These are phyloP conservation scores for Aphaenogaster floridana DNA, from an alignment of 1,140 invertebrate genomes.

Conservation along the genomic window DNA sequence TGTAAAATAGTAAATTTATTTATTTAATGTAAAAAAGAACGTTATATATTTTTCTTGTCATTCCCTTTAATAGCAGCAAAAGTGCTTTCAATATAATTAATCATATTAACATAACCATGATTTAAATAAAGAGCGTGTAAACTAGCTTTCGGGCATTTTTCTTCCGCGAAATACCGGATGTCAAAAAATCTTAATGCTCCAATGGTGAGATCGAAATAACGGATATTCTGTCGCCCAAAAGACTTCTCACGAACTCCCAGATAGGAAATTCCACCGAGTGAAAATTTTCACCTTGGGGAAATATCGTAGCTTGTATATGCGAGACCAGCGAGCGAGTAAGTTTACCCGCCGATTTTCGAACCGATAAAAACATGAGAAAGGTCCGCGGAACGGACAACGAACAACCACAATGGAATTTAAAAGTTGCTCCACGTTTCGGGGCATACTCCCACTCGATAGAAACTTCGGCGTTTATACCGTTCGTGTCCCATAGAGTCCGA, in stretches of 20 bases:
- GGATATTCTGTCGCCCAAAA: neutral
- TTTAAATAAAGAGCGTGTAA: neutral
- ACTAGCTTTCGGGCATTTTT: neutral
- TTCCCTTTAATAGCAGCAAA: neutral
- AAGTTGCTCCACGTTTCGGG: constrained; percentile 33
- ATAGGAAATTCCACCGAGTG: neutral
- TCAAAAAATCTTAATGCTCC: neutral
- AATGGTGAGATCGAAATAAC: neutral
- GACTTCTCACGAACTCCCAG: neutral
- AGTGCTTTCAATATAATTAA: constrained; percentile 14
- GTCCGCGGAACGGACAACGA: neutral
- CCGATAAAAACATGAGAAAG: constrained; percentile 26
- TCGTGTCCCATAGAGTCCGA: constrained; percentile 19
- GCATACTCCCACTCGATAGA: neutral
- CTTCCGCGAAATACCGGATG: neutral
- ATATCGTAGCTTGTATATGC: neutral
- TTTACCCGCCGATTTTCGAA: constrained; percentile 23
- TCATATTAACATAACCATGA: neutral
- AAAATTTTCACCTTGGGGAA: neutral
- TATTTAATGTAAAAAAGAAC: neutral
- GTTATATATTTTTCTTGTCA: neutral
- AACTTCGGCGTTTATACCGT: constrained; percentile 20
- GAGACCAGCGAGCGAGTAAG: neutral
- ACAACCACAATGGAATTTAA: constrained; percentile 39
- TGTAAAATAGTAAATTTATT: neutral